Conservation (phyloP, 2,113 vertebrate species). For the Daphoenositta chrysoptera region DNA sequence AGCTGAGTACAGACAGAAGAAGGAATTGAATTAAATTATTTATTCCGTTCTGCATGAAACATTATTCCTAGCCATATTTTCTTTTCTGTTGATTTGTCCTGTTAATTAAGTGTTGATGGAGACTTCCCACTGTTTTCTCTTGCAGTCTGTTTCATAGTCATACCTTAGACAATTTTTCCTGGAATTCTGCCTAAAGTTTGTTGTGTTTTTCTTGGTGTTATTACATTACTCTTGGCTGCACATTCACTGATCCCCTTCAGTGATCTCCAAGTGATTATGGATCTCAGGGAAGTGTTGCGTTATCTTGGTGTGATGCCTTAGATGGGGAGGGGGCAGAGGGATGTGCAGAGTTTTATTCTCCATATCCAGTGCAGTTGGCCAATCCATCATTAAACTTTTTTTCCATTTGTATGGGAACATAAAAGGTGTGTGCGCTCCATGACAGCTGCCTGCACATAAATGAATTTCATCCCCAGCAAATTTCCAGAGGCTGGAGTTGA, state of each 20-base stretch:
- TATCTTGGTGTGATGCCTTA: background rate
- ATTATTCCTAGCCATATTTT: background rate
- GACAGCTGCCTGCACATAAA: background rate
- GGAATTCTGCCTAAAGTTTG: background rate
- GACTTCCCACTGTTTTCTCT: background rate
- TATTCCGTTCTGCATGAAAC: background rate
- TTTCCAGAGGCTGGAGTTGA: background rate
- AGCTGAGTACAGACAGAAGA: background rate
- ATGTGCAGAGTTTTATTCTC: background rate
- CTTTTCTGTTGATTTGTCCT: background rate
- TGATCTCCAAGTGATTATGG: background rate
- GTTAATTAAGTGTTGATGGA: background rate
- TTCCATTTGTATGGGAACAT: background rate
- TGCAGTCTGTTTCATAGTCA: background rate
- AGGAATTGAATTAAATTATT: background rate
- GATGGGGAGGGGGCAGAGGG: background rate
- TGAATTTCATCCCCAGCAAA: background rate
- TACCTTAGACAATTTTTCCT: background rate
- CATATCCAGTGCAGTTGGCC: background rate
- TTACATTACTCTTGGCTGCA: background rate
- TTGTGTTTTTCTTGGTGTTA: background rate
- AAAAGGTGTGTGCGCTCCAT: background rate
- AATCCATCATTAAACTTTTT: background rate
- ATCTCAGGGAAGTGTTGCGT: background rate
- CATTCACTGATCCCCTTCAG: accelerated